phyloP scores from a whole-genome alignment of 2,113 vertebrate genomes.

The Tenrec ecaudatus region DNA sequence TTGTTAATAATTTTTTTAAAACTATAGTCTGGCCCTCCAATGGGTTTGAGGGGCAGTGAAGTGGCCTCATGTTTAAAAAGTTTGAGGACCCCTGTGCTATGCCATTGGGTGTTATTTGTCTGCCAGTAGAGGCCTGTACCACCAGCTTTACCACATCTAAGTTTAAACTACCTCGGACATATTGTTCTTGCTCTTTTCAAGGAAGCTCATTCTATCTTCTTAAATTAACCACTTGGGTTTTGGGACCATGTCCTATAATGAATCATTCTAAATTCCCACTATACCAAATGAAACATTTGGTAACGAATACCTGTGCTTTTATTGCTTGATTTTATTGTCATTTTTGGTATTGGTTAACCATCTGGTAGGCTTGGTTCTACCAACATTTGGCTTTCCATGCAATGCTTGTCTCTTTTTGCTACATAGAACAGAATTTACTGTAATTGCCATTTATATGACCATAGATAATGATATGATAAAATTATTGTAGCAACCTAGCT shows the following conservation, averaged over 20 bases:
- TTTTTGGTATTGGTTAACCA: rapidly evolving
- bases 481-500: background rate
- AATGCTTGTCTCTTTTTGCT: background rate
- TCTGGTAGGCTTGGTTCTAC: no score
- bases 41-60: no score
- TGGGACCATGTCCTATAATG: rapidly evolving
- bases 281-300: background rate
- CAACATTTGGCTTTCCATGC: background rate
- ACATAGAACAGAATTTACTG: background rate
- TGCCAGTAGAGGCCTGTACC: no score
- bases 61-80: no score
- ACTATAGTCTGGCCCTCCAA: no score
- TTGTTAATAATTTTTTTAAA: no score
- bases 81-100: no score
- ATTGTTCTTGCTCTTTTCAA: rapidly evolving
- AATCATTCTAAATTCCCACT: background rate
- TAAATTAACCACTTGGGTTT: no score
- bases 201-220: background rate
- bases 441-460: background rate
- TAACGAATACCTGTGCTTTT: no score
- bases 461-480: background rate
- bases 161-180: no score
- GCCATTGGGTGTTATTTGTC: no score
- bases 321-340: rapidly evolving
- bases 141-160: no score